Conservation (phyloP, 2,888 invertebrate species). For the Netelia fuscicornis region DNA sequence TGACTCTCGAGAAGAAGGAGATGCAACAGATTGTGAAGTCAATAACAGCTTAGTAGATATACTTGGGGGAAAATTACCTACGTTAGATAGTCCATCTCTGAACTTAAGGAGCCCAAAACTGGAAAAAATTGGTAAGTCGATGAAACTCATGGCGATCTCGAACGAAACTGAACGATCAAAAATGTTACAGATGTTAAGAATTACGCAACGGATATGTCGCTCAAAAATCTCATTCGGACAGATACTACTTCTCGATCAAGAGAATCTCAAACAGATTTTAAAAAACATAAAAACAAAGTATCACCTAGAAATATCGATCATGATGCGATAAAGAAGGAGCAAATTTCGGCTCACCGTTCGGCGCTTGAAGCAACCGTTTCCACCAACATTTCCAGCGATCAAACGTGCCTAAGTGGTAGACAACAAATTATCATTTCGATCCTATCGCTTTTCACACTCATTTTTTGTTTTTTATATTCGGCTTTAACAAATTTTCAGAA, state of each 20-base stretch:
- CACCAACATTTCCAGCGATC: constrained; percentile 47
- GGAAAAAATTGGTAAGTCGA: constrained; percentile 23
- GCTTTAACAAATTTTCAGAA: constrained; percentile 50
- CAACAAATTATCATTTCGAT: neutral
- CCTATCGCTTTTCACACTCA: neutral
- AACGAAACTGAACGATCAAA: neutral
- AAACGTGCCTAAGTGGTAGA: constrained; percentile 40
- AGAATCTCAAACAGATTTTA: constrained; percentile 47
- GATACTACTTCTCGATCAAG: constrained; percentile 32
- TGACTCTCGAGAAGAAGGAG: neutral
- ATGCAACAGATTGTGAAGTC: constrained; percentile 3
- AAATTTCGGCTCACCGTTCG: constrained; percentile 63
- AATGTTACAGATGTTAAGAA: constrained; percentile 38
- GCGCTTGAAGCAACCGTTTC: constrained; percentile 60
- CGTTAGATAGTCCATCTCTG: neutral
- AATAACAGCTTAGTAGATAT: constrained; percentile 43
- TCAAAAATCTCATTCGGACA: constrained; percentile 20
- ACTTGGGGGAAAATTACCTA: constrained; percentile 12
- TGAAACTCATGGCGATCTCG: neutral
- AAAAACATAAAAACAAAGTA: constrained; percentile 32
- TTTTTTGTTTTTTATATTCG: neutral
- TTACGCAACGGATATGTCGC: constrained; percentile 24
- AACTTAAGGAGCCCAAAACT: constrained; percentile 23
- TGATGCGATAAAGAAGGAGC: constrained; percentile 60
- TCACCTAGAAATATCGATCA: constrained; percentile 31